Percentiles rank a stretch among this genome's conserved stretches.
These are phyloP conservation scores for Sebastes iracundus DNA, from an alignment of 2,797 vertebrate genomes.

Conservation along the genomic window DNA sequence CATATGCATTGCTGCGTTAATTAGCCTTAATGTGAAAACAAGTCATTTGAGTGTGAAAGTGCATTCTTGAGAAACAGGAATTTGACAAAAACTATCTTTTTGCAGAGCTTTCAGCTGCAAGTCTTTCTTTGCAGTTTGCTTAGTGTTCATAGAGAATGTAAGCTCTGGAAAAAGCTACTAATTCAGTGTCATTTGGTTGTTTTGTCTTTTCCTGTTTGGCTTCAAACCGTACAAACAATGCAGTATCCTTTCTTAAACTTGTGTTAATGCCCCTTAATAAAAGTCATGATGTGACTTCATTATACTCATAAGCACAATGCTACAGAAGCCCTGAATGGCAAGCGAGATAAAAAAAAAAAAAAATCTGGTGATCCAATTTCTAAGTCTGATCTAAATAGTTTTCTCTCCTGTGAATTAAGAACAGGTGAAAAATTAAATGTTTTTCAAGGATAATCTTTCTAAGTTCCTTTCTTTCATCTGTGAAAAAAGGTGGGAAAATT, in stretches of 20 bases:
- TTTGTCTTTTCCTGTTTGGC: neutral
- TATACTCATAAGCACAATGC: slow-evolving; percentile 13
- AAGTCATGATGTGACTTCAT: neutral
- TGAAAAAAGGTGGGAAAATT: too few relatives aligned
- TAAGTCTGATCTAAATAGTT: too few relatives aligned
- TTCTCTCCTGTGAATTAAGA: too few relatives aligned
- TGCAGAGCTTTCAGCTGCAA: neutral
- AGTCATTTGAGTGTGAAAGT: neutral
- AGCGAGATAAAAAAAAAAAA: too few relatives aligned
- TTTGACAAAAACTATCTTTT: neutral
- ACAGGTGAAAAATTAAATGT: too few relatives aligned
- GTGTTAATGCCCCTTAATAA: neutral
- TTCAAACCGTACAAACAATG: neutral
- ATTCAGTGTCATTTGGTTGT: neutral
- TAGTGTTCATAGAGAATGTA: neutral
- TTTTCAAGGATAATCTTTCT: too few relatives aligned
- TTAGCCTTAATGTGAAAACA: slow-evolving; percentile 13
- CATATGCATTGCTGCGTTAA: neutral
- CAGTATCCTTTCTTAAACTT: neutral
- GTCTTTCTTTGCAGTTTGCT: neutral
- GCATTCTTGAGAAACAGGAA: neutral
- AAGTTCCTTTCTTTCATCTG: too few relatives aligned
- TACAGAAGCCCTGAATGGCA: rapidly evolving
- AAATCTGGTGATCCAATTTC: too few relatives aligned
- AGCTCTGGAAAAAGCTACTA: neutral